A percentile compares a stretch with the other conserved stretches of the same genome.
These are phyloP conservation scores for Notothenia coriiceps DNA, from an alignment of 2,113 vertebrate genomes.

Conservation along the genomic window DNA sequence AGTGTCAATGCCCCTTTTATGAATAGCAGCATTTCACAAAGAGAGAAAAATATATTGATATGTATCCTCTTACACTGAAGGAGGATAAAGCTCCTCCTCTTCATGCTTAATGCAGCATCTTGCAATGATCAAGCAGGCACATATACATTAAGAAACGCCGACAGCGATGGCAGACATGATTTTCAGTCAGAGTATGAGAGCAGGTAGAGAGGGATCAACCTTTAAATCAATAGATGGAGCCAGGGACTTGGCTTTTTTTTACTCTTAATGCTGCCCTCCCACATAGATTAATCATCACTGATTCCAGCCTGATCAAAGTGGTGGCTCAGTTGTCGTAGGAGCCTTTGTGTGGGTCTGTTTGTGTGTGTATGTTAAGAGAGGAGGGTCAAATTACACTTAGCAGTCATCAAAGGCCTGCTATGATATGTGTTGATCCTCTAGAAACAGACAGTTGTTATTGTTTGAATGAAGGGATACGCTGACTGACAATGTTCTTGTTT, in stretches of 20 bases:
- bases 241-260: conserved; percentile 25
- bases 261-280: conserved; percentile 26
- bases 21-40: conserved; percentile 12
- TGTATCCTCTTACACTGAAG: not conserved
- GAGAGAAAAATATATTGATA: conserved; percentile 12
- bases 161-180: conserved; percentile 12
- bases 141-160: not conserved
- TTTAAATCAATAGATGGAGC: conserved; percentile 35
- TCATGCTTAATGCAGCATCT: not conserved
- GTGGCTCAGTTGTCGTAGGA: not conserved
- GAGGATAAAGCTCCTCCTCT: not conserved
- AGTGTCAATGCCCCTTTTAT: not conserved
- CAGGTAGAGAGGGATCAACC: conserved; percentile 19
- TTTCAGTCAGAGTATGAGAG: conserved; percentile 11
- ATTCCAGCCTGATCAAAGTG: conserved; percentile 9
- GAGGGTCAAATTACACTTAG: conserved; percentile 26
- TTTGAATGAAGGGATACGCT: conserved; percentile 1
- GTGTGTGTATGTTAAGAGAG: not conserved
- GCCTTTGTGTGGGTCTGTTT: not conserved
- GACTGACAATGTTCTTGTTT: not conserved
- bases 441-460: not conserved
- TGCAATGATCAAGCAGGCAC: not conserved
- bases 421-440: conserved; percentile 18
- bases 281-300: conserved; percentile 45
- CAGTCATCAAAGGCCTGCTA: not conserved